Evolutionary conservation across 1,140 invertebrate genomes (phyloP), one percentile per base, ranked within the genome.

Genomic region (Scaptomyza hsui): DNA sequence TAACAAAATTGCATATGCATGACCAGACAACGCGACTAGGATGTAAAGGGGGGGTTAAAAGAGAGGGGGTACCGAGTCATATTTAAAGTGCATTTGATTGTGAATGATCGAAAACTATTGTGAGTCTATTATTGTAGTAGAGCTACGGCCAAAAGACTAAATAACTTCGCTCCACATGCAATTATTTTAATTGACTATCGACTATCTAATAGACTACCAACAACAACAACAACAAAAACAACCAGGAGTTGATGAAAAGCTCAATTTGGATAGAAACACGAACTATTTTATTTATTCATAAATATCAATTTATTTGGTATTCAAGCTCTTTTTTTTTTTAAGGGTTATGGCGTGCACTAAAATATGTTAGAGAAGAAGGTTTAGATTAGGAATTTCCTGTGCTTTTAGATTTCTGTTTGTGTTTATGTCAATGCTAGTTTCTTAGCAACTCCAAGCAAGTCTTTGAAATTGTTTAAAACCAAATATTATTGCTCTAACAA

Each of bases 1-100:
- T 64, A 53, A 68, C 53, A 48, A 71, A 75, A 73, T 65, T 78
- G 72, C 78, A 81, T 78, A 69, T 76, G 70, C 71, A 69, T 74
- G 63, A 75, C 53, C 18, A 24, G n/a, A 41, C 21, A 49, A 18
- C 21, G 45, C 12, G 53, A 6, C 21, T n/a, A 29, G 48, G 26
- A 9, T 29, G 26, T 9, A 53, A 24, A 24, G 12, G 13, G 35
- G 24, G 4, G 2, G 24, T 9, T 9, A 2, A n/a, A 21, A 19
- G 15, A 44, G 9, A 3, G 42, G 19, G 19, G 21, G 10, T 45
- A 32, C 24, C 13, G 24, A 56, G 42, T 47, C 26, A 24, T 35
- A 48, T 56, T 70, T 64, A 71, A 73, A 75, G 16, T 51, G 37
- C 35, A 65, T 52, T 57, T 61, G 42, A 48, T 39, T 72, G 62